These are phyloP conservation scores for Scartelaos histophorus DNA, from an alignment of 2,113 vertebrate species.

Conservation along the genomic window DNA sequence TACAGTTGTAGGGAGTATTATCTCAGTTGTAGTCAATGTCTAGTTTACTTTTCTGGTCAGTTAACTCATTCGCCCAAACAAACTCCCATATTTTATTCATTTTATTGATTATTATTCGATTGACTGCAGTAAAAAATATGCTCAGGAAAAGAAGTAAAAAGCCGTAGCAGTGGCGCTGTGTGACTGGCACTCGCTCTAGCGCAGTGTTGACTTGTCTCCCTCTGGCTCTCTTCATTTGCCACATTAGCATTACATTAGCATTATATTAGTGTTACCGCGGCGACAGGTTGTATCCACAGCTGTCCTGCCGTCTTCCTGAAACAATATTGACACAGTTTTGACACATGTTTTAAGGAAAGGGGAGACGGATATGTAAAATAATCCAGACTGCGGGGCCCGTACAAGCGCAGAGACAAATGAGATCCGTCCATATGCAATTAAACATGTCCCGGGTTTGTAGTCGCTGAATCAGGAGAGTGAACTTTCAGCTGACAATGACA, in stretches of 20 bases:
- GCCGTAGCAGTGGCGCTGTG: background rate
- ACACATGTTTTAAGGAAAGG: constrained; percentile 20
- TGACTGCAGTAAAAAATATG: background rate
- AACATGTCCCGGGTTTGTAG: constrained; percentile 5
- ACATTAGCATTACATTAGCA: constrained; percentile 56
- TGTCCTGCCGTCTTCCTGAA: constrained; percentile 33
- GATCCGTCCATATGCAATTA: constrained; percentile 9
- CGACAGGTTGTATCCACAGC: constrained; percentile 34
- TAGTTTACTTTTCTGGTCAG: no score
- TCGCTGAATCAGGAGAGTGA: constrained; percentile 15
- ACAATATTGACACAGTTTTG: constrained; percentile 43
- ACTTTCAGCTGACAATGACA: constrained; percentile 9
- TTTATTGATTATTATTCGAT: background rate
- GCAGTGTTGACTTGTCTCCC: constrained; percentile 29
- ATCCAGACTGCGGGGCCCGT: constrained; percentile 16
- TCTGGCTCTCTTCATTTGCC: constrained; percentile 17
- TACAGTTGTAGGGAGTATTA: no score
- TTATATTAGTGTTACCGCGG: constrained; percentile 30
- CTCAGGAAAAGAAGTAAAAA: background rate
- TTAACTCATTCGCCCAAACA: no score
- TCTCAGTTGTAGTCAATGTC: no score
- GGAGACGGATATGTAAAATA: background rate
- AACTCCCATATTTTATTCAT: background rate
- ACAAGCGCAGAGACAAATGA: constrained; percentile 10
- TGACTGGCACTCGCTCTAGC: background rate